phyloP scores from a whole-genome alignment of 2,888 invertebrate species.

The Hoplodrina blanda region DNA sequence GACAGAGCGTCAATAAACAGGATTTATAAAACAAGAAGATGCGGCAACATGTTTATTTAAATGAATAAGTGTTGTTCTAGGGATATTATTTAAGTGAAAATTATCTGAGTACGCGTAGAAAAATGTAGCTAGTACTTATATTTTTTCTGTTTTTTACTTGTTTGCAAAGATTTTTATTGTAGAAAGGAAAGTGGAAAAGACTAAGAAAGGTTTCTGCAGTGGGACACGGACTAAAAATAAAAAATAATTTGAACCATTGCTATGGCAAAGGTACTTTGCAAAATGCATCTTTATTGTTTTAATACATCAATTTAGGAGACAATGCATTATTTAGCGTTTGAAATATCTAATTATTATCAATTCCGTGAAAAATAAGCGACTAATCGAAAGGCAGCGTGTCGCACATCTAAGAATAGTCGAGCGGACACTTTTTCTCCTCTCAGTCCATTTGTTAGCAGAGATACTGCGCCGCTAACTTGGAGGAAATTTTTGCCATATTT shows the following conservation, averaged over 20 bases:
- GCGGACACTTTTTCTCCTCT: conserved; percentile 79
- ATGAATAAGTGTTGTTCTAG: not conserved
- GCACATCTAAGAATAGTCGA: conserved; percentile 77
- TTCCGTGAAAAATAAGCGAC: conserved; percentile 66
- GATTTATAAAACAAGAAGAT: conserved; percentile 46
- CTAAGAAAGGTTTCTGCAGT: no score
- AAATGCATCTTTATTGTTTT: not conserved
- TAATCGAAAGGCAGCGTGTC: conserved; percentile 77
- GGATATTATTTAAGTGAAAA: not conserved
- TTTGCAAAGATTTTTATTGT: not conserved
- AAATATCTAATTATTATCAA: conserved; percentile 38
- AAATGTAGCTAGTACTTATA: conserved; percentile 2
- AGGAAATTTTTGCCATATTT: conserved; percentile 68
- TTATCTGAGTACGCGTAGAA: conserved; percentile 1
- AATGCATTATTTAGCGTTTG: not conserved
- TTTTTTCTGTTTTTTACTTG: conserved; percentile 5
- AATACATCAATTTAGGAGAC: not conserved
- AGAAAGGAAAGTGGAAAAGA: no score
- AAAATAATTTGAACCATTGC: no score
- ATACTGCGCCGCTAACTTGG: conserved; percentile 62
- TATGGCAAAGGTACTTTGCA: not conserved
- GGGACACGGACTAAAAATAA: no score
- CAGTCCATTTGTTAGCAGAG: conserved; percentile 78
- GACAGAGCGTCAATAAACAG: conserved; percentile 62
- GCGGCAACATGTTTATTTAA: conserved; percentile 32